A percentile compares a stretch with the other conserved stretches of the same genome.
Evolutionary conservation across 2,797 vertebrate species (phyloP).

Genomic region (Ambastaia sidthimunki): DNA sequence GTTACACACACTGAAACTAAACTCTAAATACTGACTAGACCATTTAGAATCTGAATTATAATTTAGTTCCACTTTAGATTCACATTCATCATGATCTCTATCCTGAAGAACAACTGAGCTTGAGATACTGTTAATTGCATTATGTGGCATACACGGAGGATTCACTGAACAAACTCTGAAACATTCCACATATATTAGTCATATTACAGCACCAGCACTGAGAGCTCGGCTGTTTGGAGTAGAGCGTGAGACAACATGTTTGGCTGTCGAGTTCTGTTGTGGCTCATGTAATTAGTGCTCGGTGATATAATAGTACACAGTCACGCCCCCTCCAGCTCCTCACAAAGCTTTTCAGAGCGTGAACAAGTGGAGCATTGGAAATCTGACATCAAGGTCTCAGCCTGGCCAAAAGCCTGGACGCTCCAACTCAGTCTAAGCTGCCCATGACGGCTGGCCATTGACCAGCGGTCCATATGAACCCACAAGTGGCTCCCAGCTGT

Average conservation of each 20-base stretch:
- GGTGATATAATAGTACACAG: conserved; percentile 75
- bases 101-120: conserved; percentile 13
- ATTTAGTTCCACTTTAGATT: neutral
- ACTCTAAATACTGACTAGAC: neutral
- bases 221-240: conserved; percentile 55
- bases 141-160: conserved; percentile 68
- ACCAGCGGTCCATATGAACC: conserved; percentile 38
- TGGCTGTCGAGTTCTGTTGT: conserved; percentile 68
- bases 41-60: neutral
- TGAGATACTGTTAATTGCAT: conserved; percentile 61
- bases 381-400: conserved; percentile 59
- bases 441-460: conserved; percentile 26
- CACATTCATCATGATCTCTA: conserved; percentile 18
- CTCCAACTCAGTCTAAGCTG: neutral
- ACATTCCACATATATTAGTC: conserved; percentile 80
- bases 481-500: conserved; percentile 50
- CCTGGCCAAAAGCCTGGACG: conserved; percentile 32
- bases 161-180: conserved; percentile 65
- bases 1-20: neutral
- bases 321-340: conserved; percentile 58
- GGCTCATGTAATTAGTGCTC: conserved; percentile 78
- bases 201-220: conserved; percentile 64
- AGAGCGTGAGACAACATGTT: conserved; percentile 78
- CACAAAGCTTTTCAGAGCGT: conserved; percentile 65
- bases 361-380: conserved; percentile 66